Base-by-base conservation (phyloP, 2,797 vertebrate genomes). In the Lagodon rhomboides region DNA sequence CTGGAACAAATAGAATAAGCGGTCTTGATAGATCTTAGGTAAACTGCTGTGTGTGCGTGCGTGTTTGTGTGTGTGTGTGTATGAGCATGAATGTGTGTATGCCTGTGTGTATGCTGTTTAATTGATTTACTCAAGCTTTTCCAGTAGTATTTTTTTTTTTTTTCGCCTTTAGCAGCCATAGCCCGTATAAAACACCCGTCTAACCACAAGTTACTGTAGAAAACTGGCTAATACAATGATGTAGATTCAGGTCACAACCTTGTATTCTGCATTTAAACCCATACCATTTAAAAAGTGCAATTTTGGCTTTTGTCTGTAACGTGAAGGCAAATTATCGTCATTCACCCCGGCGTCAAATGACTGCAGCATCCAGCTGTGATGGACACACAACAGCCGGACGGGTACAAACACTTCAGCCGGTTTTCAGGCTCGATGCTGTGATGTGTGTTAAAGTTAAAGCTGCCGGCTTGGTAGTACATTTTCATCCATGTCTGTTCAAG, bases 1-100 rank as follows among this genome's bases (percentile, higher is more conserved):
- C 83, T 87, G 79, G 75, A 91, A 86, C 87, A 91, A 93, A 93
- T 73, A 80, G 56, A 89, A 89, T 87, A 85, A 89, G 75, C 81
- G 67, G 74, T 75, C 86, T 80, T 77, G 62, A 87, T 86, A 62
- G 74, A 75, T 77, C 77, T 83, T 80, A 75, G 25, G 59, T 81
- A 80, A 81, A 84, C 73, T 72, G 43, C 30, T 67, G 56, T 75
- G 68, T 68, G 54, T 67, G 51, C 16, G 18, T 51, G 25, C 56
- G 27, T 30, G 47, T 62, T 43, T 41, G 58, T 55, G 34, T 38
- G 17, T 67, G 68, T 53, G 58, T 34, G 15, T 16, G 38, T 41
- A 2, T 41, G 38, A 41, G n/a, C n/a, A n/a, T n/a, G n/a, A n/a
- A n/a, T n/a, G n/a, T n/a, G n/a, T n/a, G n/a, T n/a, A 12, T 66